Evolutionary conservation across 2,888 invertebrate species (phyloP).

Genomic region (Agrilus cyanescens): DNA sequence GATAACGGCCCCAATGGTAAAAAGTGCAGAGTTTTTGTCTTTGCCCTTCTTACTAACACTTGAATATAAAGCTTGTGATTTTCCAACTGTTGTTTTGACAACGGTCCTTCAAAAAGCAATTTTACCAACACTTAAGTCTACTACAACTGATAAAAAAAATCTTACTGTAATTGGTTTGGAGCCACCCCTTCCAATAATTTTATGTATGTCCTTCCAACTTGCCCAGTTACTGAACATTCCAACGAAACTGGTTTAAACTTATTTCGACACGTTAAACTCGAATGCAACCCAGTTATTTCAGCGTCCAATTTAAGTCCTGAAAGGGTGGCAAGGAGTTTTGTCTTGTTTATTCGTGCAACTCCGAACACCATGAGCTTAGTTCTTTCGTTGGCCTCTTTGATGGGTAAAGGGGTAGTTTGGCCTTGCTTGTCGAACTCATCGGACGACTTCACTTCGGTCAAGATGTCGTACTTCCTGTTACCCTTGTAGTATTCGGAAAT

Average conservation of each 20-base stretch:
- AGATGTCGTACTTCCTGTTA: constrained; percentile 43
- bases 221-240: constrained; percentile 76
- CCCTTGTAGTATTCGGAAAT: constrained; percentile 57
- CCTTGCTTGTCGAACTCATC: constrained; percentile 44
- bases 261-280: constrained; percentile 85
- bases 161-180: constrained; percentile 72
- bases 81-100: constrained; percentile 83
- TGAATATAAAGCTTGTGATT: constrained; percentile 85
- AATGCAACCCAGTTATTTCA: constrained; percentile 82
- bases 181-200: constrained; percentile 82
- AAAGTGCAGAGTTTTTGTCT: constrained; percentile 67
- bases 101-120: constrained; percentile 55
- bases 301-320: constrained; percentile 92
- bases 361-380: constrained; percentile 78
- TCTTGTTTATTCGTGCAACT: constrained; percentile 74
- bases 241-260: constrained; percentile 58
- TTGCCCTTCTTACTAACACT: constrained; percentile 64
- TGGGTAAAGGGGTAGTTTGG: constrained; percentile 27
- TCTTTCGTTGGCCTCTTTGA: constrained; percentile 40
- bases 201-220: constrained; percentile 85
- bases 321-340: constrained; percentile 74
- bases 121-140: background rate
- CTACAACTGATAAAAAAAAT: constrained; percentile 9
- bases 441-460: constrained; percentile 43
- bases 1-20: constrained; percentile 80